phyloP scores from a whole-genome alignment of 2,888 invertebrate genomes.

The Elmis aenea region DNA sequence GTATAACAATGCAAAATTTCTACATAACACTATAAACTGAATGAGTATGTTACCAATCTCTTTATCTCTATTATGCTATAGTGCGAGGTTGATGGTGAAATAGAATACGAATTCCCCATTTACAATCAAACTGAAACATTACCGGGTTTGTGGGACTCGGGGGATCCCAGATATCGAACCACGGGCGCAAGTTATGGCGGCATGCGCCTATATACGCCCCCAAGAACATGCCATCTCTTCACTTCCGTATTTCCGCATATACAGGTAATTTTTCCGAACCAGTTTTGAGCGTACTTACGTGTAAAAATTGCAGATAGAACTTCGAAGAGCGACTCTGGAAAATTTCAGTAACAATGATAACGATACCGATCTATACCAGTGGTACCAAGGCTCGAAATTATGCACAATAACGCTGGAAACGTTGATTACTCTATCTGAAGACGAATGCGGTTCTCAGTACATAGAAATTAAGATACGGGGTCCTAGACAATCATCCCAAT shows the following conservation, averaged over 20 bases:
- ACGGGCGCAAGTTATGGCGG: conserved; percentile 57
- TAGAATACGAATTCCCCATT: conserved; percentile 72
- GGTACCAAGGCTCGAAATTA: conserved; percentile 67
- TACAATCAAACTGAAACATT: conserved; percentile 62
- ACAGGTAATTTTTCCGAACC: conserved; percentile 51
- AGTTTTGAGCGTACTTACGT: no score
- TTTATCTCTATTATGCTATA: no score
- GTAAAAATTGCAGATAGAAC: conserved; percentile 36
- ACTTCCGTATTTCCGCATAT: conserved; percentile 65
- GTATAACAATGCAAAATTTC: no score
- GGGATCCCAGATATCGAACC: conserved; percentile 49
- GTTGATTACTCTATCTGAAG: conserved; percentile 58
- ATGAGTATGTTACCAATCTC: no score
- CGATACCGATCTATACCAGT: conserved; percentile 66
- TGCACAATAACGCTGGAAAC: conserved; percentile 64
- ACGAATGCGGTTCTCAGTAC: conserved; percentile 45
- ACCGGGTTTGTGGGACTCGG: conserved; percentile 62
- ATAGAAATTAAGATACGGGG: conserved; percentile 65
- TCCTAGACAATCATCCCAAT: conserved; percentile 51
- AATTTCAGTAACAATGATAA: conserved; percentile 45
- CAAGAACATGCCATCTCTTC: conserved; percentile 56
- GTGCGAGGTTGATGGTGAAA: conserved; percentile 66
- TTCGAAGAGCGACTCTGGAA: conserved; percentile 37
- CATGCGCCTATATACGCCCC: conserved; percentile 54
- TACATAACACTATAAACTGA: no score